These are phyloP conservation scores for Chionomys nivalis DNA, from an alignment of 2,113 vertebrate species.

Conservation along the genomic window DNA sequence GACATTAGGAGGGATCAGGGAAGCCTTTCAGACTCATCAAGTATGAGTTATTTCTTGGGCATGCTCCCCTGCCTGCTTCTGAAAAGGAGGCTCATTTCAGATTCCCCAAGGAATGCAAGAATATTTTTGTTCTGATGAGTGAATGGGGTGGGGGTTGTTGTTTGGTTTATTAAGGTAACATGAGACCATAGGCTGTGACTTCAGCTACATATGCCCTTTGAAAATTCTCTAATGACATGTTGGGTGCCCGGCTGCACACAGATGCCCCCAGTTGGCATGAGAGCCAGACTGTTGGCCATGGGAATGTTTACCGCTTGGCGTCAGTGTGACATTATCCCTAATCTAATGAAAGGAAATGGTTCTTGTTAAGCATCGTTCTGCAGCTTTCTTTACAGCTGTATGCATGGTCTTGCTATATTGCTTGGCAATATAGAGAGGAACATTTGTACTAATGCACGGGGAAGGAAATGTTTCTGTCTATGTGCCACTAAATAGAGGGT, in stretches of 20 bases:
- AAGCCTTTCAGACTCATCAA: constrained; percentile 44
- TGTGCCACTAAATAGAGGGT: neutral
- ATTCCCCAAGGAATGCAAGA: neutral
- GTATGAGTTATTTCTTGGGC: neutral
- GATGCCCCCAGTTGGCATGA: constrained; percentile 55
- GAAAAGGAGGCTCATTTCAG: neutral
- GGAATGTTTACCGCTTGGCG: constrained; percentile 47
- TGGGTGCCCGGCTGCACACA: constrained; percentile 28
- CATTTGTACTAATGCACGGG: neutral
- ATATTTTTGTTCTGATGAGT: constrained; percentile 25
- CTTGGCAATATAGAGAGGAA: neutral
- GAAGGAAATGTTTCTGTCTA: neutral
- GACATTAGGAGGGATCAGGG: neutral
- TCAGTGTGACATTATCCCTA: constrained; percentile 26
- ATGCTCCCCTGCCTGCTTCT: constrained; percentile 1
- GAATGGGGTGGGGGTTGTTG: neutral
- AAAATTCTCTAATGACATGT: constrained; percentile 55
- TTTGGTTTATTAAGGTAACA: constrained; percentile 39
- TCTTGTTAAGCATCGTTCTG: neutral
- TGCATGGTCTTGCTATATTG: neutral
- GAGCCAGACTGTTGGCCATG: constrained; percentile 35
- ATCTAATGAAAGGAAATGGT: constrained; percentile 61
- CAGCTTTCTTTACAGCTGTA: neutral
- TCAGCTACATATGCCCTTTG: constrained; percentile 54
- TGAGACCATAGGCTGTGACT: constrained; percentile 20